These are phyloP conservation scores for Meloe dianella DNA, from an alignment of 2,888 invertebrate species.

Conservation along the genomic window DNA sequence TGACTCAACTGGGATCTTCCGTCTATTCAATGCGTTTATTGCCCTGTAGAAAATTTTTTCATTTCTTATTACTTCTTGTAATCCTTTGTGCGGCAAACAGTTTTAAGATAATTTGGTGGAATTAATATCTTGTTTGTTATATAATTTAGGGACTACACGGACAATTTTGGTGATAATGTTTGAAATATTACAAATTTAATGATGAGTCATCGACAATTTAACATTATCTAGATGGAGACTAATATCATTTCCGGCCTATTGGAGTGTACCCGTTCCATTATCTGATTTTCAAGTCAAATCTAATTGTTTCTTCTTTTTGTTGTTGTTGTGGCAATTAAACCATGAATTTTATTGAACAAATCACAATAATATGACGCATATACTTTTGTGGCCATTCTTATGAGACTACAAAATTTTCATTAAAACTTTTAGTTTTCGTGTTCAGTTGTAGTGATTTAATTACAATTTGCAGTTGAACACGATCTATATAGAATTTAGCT, in stretches of 20 bases:
- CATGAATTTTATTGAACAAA: background rate
- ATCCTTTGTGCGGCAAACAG: background rate
- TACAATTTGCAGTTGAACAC: background rate
- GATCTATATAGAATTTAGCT: background rate
- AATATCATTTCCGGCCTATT: conserved; percentile 8
- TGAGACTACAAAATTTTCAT: background rate
- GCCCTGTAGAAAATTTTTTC: conserved; percentile 22
- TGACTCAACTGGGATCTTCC: conserved; percentile 44
- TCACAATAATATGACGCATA: background rate
- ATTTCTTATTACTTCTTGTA: background rate
- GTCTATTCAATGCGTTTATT: conserved; percentile 35
- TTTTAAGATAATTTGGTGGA: background rate
- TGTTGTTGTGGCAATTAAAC: background rate
- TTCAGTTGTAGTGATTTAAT: background rate
- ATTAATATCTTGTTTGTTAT: background rate
- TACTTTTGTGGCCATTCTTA: background rate
- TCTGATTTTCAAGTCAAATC: background rate
- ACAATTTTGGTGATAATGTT: background rate
- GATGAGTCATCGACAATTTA: conserved; percentile 3
- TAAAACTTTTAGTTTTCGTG: background rate
- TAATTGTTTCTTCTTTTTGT: background rate
- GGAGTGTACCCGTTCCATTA: conserved; percentile 3
- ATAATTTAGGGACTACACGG: background rate
- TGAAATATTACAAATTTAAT: background rate
- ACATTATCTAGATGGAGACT: background rate